Conservation (phyloP, 2,113 vertebrate species). For the Vicugna pacos region DNA sequence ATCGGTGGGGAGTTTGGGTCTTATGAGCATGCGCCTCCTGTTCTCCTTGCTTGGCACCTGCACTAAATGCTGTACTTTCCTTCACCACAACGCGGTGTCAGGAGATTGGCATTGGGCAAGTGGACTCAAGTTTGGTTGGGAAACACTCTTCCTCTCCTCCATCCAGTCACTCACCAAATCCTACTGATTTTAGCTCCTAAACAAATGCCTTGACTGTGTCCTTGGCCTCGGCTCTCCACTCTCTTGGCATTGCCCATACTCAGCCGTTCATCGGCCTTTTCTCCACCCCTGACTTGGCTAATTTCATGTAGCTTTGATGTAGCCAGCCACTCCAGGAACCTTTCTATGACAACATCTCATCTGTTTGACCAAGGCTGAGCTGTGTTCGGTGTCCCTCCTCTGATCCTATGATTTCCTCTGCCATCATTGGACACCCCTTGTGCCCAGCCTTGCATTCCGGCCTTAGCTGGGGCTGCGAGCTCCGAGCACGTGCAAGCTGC, state of each 20-base stretch:
- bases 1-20: no score
- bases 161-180: accelerated
- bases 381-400: neutral
- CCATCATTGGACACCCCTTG: no score
- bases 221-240: neutral
- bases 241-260: neutral
- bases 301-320: no score
- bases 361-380: neutral
- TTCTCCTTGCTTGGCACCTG: no score
- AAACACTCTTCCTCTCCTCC: neutral
- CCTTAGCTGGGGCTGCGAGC: neutral
- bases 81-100: no score
- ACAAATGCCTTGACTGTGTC: neutral
- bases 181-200: neutral
- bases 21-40: no score
- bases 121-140: no score
- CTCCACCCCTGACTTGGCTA: no score
- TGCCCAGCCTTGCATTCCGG: no score
- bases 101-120: no score
- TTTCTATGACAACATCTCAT: neutral
- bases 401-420: neutral
- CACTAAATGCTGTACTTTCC: no score
- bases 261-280: neutral
- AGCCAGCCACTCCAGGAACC: neutral
- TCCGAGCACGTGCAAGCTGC: neutral